Conservation (phyloP, 2,888 invertebrate genomes). For the Yponomeuta plumbellus region DNA sequence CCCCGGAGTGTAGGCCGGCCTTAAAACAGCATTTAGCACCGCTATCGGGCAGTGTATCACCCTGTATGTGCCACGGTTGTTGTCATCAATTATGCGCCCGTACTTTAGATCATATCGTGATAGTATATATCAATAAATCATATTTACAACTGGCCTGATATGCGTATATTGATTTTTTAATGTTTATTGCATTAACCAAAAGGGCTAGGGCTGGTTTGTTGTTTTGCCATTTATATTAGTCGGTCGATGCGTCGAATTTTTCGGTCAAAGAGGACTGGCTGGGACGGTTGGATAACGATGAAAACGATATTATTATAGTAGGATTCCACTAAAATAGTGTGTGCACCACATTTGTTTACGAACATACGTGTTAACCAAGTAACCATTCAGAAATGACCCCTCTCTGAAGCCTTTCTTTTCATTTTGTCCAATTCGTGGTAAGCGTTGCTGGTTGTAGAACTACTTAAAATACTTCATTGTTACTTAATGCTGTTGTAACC, state of each 20-base stretch:
- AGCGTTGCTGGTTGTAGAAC: too few relatives aligned
- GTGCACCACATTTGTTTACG: too few relatives aligned
- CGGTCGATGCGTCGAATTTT: not conserved
- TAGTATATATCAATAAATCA: constrained; percentile 74
- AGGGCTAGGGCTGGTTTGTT: constrained; percentile 55
- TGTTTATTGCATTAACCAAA: constrained; percentile 54
- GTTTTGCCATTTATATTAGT: constrained; percentile 67
- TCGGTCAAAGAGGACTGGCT: not conserved
- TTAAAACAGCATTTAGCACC: constrained; percentile 16
- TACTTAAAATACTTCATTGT: too few relatives aligned
- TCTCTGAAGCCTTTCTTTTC: too few relatives aligned
- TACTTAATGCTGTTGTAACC: too few relatives aligned
- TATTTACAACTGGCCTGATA: constrained; percentile 57
- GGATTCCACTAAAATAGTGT: too few relatives aligned
- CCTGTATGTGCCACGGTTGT: constrained; percentile 47
- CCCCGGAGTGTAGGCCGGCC: too few relatives aligned
- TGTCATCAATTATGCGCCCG: constrained; percentile 67
- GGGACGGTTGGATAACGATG: too few relatives aligned
- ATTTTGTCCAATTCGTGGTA: too few relatives aligned
- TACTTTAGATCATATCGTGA: constrained; percentile 70
- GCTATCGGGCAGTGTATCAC: constrained; percentile 31
- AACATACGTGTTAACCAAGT: too few relatives aligned
- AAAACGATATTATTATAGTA: too few relatives aligned
- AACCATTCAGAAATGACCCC: too few relatives aligned
- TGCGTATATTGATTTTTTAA: constrained; percentile 69